These are phyloP conservation scores for Erythrolamprus reginae DNA, from an alignment of 2,113 vertebrate genomes.

Conservation along the genomic window DNA sequence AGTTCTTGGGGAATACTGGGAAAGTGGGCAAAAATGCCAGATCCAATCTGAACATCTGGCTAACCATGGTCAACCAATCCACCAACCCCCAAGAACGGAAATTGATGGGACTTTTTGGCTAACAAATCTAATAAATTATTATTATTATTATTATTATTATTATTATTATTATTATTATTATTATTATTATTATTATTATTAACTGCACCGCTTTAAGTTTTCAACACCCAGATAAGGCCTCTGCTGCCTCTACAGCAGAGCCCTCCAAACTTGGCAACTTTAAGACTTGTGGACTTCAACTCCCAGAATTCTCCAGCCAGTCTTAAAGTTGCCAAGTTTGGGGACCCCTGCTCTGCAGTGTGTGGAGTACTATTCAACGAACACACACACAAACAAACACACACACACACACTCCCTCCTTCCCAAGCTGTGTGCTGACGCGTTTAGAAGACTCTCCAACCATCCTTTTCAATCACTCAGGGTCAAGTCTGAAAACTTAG, in stretches of 20 bases:
- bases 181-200: too few relatives aligned
- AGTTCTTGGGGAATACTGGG: not conserved
- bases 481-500: not conserved
- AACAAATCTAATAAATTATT: too few relatives aligned
- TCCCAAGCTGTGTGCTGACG: not conserved
- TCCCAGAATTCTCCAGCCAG: too few relatives aligned
- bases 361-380: not conserved
- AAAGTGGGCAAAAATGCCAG: too few relatives aligned
- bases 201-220: not conserved
- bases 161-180: too few relatives aligned
- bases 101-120: not conserved
- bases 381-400: too few relatives aligned
- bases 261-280: too few relatives aligned
- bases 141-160: too few relatives aligned
- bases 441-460: not conserved
- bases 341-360: too few relatives aligned
- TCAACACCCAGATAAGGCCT: not conserved
- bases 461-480: not conserved
- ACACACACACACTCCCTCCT: too few relatives aligned
- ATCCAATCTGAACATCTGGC: not conserved
- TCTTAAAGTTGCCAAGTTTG: too few relatives aligned
- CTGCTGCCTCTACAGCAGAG: not conserved
- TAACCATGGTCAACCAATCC: not conserved
- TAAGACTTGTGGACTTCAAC: too few relatives aligned
- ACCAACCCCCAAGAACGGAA: not conserved